Evolutionary conservation across 30 jellyfish, hydroid and myxozoan species (phyloP).

Genomic region (Rhopilema esculentum): DNA sequence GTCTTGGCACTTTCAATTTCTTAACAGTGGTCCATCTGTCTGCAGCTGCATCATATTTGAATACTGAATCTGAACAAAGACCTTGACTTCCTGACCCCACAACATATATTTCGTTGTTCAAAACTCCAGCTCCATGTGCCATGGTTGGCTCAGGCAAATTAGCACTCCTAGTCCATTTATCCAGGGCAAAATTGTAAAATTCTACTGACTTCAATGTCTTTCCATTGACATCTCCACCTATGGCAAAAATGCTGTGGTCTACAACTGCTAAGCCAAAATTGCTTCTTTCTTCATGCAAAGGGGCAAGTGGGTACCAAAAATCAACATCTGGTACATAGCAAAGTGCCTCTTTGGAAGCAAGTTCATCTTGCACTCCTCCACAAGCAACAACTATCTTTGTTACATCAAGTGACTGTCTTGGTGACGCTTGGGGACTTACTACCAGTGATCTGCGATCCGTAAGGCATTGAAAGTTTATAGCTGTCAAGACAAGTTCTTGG

Average conservation of each 20-base stretch:
- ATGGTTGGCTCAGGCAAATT: conserved; percentile 63
- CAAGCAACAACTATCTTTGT: conserved; percentile 74
- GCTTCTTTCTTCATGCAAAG: conserved; percentile 72
- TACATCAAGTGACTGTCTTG: conserved; percentile 69
- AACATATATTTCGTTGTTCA: conserved; percentile 87
- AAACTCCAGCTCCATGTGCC: conserved; percentile 84
- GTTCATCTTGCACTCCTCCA: conserved; percentile 95
- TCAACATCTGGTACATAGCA: conserved; percentile 93
- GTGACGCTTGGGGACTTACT: conserved; percentile 12
- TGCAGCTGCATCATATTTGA: conserved; percentile 52
- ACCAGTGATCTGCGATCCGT: conserved; percentile 72
- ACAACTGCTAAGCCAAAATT: conserved; percentile 56
- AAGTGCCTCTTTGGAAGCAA: conserved; percentile 88
- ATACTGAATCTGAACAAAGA: conserved; percentile 68
- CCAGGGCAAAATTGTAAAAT: conserved; percentile 71
- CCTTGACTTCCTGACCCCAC: conserved; percentile 91
- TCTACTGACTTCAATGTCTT: conserved; percentile 67
- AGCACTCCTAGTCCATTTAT: conserved; percentile 76
- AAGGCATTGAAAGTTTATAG: conserved; percentile 68
- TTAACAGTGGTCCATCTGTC: conserved; percentile 73
- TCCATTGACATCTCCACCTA: conserved; percentile 88
- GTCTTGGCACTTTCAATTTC: conserved; percentile 87
- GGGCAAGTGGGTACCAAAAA: conserved; percentile 98
- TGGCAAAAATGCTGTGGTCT: conserved; percentile 69
- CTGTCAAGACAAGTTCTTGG: conserved; percentile 58